These are phyloP conservation scores for Platichthys stellatus DNA, from an alignment of 2,113 vertebrate species.

Conservation along the genomic window DNA sequence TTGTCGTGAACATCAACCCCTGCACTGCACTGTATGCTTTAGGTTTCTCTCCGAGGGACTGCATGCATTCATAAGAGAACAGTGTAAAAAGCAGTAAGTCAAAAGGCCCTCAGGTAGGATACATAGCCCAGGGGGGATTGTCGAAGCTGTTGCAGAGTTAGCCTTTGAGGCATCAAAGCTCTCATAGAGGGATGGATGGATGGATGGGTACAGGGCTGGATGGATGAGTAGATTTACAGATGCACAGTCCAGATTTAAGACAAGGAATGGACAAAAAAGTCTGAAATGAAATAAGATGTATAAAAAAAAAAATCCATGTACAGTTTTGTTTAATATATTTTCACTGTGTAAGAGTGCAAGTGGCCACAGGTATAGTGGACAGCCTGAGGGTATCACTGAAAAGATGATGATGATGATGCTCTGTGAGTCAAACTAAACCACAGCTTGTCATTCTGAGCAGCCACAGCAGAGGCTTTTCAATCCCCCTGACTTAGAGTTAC, in stretches of 20 bases:
- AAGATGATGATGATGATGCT: constrained; percentile 21
- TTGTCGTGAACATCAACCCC: constrained; percentile 67
- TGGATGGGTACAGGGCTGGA: constrained; percentile 17
- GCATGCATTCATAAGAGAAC: constrained; percentile 59
- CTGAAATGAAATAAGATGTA: not conserved
- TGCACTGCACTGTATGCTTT: constrained; percentile 49
- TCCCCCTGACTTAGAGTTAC: constrained; percentile 8
- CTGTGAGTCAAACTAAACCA: constrained; percentile 18
- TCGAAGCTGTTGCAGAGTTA: constrained; percentile 43
- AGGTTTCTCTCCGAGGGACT: constrained; percentile 54
- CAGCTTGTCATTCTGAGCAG: constrained; percentile 24
- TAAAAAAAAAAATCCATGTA: not conserved
- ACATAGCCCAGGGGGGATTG: constrained; percentile 48
- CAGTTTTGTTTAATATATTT: not conserved
- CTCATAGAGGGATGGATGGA: constrained; percentile 14
- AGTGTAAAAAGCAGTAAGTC: constrained; percentile 51
- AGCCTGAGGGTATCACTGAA: not conserved
- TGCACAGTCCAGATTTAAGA: not conserved
- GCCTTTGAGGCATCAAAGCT: constrained; percentile 48
- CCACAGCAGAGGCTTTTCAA: not conserved
- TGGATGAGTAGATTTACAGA: constrained; percentile 13
- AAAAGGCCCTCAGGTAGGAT: constrained; percentile 60
- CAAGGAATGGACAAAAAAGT: not conserved
- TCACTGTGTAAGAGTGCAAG: not conserved
- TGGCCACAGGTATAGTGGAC: constrained; percentile 10